A percentile compares a stretch with the other conserved stretches of the same genome.
Evolutionary conservation across 2,888 invertebrate species (phyloP).

Genomic region (Bombylius major): DNA sequence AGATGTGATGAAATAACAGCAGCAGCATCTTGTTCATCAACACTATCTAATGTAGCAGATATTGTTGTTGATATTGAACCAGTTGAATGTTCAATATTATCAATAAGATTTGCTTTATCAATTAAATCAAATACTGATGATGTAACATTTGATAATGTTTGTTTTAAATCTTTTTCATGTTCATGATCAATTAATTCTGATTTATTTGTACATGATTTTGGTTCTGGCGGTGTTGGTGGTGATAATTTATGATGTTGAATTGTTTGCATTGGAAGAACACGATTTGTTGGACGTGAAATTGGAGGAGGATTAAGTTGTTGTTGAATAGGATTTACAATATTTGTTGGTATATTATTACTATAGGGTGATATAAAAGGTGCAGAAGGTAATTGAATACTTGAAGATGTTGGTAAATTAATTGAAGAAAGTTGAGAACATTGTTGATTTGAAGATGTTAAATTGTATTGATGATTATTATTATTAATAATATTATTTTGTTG

Average conservation of each 20-base stretch:
- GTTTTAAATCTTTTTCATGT: constrained; percentile 24
- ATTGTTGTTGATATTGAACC: background rate
- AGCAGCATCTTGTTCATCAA: too few relatives aligned
- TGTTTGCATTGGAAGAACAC: constrained; percentile 66
- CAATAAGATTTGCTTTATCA: background rate
- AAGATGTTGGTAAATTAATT: constrained; percentile 9
- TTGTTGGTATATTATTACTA: constrained; percentile 51
- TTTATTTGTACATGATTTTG: constrained; percentile 19
- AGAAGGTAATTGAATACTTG: constrained; percentile 47
- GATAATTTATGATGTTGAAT: constrained; percentile 40
- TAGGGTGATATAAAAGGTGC: constrained; percentile 43
- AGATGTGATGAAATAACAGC: too few relatives aligned
- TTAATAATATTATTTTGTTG: background rate
- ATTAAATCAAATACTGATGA: background rate
- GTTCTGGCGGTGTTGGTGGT: constrained; percentile 23
- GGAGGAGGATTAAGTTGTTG: constrained; percentile 33
- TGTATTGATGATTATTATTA: constrained; percentile 1
- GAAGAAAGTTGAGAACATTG: background rate
- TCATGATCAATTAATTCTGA: constrained; percentile 32
- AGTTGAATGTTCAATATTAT: background rate
- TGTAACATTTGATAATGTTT: background rate
- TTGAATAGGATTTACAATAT: constrained; percentile 56
- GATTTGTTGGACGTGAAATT: constrained; percentile 55
- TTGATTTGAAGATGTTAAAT: constrained; percentile 5
- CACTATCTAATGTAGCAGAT: background rate